These are phyloP conservation scores for Callimorpha dominula DNA, from an alignment of 2,888 invertebrate genomes.

Conservation along the genomic window DNA sequence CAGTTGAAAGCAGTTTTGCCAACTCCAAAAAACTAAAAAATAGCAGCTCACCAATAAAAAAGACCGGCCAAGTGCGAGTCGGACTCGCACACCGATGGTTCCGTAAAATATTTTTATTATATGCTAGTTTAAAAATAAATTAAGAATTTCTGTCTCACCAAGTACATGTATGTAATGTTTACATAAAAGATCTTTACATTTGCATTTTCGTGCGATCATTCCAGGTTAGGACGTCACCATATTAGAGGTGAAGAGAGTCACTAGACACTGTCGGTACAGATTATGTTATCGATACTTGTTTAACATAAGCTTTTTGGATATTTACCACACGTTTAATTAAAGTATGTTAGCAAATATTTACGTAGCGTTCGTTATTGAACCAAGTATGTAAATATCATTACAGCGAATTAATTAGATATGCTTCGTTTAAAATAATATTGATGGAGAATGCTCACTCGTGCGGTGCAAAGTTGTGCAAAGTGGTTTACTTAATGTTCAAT, in stretches of 20 bases:
- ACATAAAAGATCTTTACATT: too few relatives aligned
- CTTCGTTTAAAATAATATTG: conserved; percentile 19
- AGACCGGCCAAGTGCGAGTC: too few relatives aligned
- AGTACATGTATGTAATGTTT: not conserved
- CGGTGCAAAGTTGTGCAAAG: not conserved
- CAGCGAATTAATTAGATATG: conserved; percentile 30
- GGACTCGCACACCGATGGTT: too few relatives aligned
- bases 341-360: conserved; percentile 39
- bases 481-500: not conserved
- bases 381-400: conserved; percentile 33
- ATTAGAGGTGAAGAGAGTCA: not conserved
- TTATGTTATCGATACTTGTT: conserved; percentile 16
- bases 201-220: not conserved
- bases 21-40: too few relatives aligned
- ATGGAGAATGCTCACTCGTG: conserved; percentile 16
- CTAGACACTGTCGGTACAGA: conserved; percentile 5
- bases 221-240: not conserved
- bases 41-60: too few relatives aligned
- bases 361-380: conserved; percentile 26
- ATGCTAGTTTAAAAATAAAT: not conserved
- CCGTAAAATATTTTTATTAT: too few relatives aligned
- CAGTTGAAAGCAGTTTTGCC: too few relatives aligned
- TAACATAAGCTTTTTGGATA: conserved; percentile 12
- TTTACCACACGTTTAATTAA: conserved; percentile 24
- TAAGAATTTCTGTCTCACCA: not conserved